Base-by-base conservation (phyloP, 2,113 vertebrate species). In the Tenrec ecaudatus region DNA sequence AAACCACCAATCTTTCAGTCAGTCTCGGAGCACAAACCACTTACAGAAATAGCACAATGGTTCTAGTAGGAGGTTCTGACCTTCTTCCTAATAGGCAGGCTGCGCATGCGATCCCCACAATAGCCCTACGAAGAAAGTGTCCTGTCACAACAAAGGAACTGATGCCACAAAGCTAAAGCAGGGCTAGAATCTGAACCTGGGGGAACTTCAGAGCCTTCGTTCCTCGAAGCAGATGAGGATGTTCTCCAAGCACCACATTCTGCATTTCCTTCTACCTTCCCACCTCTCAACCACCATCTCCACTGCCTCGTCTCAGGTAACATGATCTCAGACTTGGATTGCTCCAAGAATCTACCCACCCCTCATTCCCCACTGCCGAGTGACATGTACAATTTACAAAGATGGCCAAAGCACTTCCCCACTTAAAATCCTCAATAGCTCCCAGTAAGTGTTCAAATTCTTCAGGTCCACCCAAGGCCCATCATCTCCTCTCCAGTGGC, bases 41-140 rank as follows among this genome's bases (percentile, higher is more conserved):
- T 68, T 33, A 17, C 15, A 71, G 4, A 71, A 71, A 71, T 33
- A 96, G 68, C 62, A 58, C n/a, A 78, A 64, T 81, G 40, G n/a
- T 8, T 71, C 76, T 90, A 43, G 81, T 53, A 91, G 86, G 38
- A 90, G 79, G 90, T 73, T 60, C 66, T 38, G 80, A 53, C 60
- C 31, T 7, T 36, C 64, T 40, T 27, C 62, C 82, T 31, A 20
- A 43, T 0, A 40, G 58, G 80, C 2, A 12, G 38, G 8, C 0
- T 17, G 40, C 76, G 73, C 14, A 2, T 25, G 64, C 29, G n/a
- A 58, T 78, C 22, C 60, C 47, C 89, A 90, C 27, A 58, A 77
- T n/a, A 43, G 66, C 47, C 53, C 31, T 36, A 9, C 4, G 29
- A 69, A 86, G 60, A 82, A 31, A 82, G n/a, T 27, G 47, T n/a